Percentiles rank a stretch among this genome's conserved stretches.
Evolutionary conservation across 2,888 invertebrate species (phyloP).

Genomic region (Gasteruption jaculator): DNA sequence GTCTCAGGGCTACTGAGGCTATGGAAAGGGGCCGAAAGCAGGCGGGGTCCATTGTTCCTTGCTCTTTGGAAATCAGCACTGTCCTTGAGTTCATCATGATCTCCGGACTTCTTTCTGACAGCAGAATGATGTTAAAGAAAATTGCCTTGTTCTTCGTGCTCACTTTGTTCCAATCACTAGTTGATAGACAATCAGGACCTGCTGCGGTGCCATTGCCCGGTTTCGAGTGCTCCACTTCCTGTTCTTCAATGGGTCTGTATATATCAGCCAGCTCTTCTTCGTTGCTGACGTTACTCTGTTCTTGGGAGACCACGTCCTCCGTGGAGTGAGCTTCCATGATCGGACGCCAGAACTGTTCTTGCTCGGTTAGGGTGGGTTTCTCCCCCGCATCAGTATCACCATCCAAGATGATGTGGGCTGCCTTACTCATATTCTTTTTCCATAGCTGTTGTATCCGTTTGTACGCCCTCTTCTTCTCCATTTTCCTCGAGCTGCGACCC

Average conservation of each 20-base stretch:
- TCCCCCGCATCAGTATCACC: neutral
- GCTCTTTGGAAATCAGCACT: conserved; percentile 15
- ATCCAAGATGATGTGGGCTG: neutral
- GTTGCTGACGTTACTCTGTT: conserved; percentile 4
- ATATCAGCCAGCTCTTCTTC: neutral
- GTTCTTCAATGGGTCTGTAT: neutral
- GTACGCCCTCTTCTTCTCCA: too few relatives aligned
- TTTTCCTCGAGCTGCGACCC: too few relatives aligned
- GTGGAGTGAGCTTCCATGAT: too few relatives aligned
- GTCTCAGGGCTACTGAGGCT: conserved; percentile 19
- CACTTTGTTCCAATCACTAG: conserved; percentile 21
- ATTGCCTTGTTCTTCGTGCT: conserved; percentile 7
- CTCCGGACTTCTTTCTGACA: conserved; percentile 12
- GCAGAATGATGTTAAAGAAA: conserved; percentile 9
- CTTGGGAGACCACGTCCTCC: neutral
- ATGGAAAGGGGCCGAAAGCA: conserved; percentile 17
- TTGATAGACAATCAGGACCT: conserved; percentile 27
- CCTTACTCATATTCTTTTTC: neutral
- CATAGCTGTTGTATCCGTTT: neutral
- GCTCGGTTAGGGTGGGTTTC: neutral
- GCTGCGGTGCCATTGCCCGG: conserved; percentile 19
- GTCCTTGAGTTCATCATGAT: conserved; percentile 31
- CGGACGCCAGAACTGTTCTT: neutral
- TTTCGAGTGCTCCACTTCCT: conserved; percentile 16
- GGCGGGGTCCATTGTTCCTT: neutral